Percentiles rank a stretch among this genome's conserved stretches.
These are phyloP conservation scores for Coptotermes formosanus DNA, from an alignment of 1,140 invertebrate genomes.

Conservation along the genomic window DNA sequence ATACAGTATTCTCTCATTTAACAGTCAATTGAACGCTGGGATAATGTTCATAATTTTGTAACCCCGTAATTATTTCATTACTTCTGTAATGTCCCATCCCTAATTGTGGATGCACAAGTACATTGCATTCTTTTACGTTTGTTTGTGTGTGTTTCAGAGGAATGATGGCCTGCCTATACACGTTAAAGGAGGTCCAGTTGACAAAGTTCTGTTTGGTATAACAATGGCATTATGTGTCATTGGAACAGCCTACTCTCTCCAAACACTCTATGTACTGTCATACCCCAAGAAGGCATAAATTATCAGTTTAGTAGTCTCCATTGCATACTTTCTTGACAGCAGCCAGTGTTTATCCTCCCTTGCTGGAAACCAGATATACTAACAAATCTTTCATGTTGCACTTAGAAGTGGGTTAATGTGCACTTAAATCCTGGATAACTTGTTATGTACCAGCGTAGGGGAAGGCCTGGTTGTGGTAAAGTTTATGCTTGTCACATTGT, in stretches of 20 bases:
- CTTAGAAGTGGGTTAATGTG: neutral
- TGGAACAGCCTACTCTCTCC: neutral
- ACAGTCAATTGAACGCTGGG: no score
- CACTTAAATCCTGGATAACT: neutral
- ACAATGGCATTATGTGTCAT: neutral
- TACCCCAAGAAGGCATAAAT: neutral
- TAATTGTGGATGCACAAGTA: no score
- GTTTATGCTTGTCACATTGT: neutral
- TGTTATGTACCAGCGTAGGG: neutral
- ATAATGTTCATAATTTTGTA: no score
- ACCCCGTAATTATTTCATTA: no score
- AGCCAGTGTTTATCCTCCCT: neutral
- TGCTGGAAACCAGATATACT: no score
- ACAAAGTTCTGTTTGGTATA: conserved; percentile 13
- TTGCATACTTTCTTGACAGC: neutral
- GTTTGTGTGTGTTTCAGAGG: conserved; percentile 7
- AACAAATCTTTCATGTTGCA: neutral
- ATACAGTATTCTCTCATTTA: no score
- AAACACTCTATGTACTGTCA: neutral
- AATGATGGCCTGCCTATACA: conserved; percentile 9
- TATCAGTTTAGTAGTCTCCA: neutral
- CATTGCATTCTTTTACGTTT: neutral
- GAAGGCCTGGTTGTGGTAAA: neutral
- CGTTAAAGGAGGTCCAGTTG: conserved; percentile 15
- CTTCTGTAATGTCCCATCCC: no score